Percentiles rank a stretch among this genome's conserved stretches.
Conservation (phyloP, 2,888 invertebrate genomes). For the Beris morrisii region DNA sequence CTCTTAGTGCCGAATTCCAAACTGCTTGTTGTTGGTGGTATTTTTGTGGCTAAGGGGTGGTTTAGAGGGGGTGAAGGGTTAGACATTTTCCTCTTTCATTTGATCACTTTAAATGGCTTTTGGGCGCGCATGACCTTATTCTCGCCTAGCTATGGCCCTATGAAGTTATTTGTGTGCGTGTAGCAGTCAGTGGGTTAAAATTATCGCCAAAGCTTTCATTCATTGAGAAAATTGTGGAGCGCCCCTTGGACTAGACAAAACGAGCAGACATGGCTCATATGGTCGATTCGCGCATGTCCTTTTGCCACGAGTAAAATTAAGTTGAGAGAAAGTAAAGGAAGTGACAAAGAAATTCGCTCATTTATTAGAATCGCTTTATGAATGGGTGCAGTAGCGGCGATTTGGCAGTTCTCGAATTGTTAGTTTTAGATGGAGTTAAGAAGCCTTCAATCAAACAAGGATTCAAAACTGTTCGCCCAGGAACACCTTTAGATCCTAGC, state of each 20-base stretch:
- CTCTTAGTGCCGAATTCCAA: too few relatives aligned
- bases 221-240: constrained; percentile 24
- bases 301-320: background rate
- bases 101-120: constrained; percentile 4
- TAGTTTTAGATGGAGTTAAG: too few relatives aligned
- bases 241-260: constrained; percentile 22
- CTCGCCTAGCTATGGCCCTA: background rate
- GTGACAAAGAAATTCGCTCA: too few relatives aligned
- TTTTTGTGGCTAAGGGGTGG: background rate
- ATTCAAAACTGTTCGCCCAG: too few relatives aligned
- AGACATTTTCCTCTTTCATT: background rate
- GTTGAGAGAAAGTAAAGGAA: background rate
- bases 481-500: too few relatives aligned
- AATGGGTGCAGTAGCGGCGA: too few relatives aligned
- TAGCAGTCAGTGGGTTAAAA: constrained; percentile 5
- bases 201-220: constrained; percentile 28
- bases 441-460: too few relatives aligned
- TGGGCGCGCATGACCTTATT: constrained; percentile 16
- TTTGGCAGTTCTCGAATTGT: too few relatives aligned
- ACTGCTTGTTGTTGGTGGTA: background rate
- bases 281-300: background rate
- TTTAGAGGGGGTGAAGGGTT: background rate
- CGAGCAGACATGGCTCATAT: constrained; percentile 1
- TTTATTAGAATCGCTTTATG: too few relatives aligned
- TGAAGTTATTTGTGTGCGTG: too few relatives aligned